These are phyloP conservation scores for Acanthoscelides obtectus DNA, from an alignment of 2,888 invertebrate genomes.

Conservation along the genomic window DNA sequence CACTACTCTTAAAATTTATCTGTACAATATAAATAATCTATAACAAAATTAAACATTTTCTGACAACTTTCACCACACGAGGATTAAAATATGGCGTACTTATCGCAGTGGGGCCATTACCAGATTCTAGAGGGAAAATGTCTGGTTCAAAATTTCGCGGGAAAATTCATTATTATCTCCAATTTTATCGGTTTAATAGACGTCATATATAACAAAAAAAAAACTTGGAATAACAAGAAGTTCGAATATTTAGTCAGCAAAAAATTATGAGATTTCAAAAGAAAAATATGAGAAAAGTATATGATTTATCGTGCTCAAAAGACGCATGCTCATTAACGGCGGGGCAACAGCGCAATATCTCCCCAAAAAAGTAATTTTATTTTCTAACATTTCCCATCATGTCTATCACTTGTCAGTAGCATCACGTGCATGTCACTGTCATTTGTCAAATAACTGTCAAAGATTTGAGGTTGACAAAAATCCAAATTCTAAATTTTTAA, in stretches of 20 bases:
- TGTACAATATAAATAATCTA: slow-evolving; percentile 24
- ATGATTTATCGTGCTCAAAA: background rate
- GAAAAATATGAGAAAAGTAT: background rate
- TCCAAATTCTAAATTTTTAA: background rate
- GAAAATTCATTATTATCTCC: background rate
- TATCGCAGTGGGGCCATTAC: slow-evolving; percentile 22
- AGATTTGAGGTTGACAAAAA: background rate
- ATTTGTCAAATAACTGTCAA: background rate
- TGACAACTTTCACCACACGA: slow-evolving; percentile 47
- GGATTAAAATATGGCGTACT: slow-evolving; percentile 45
- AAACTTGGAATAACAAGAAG: background rate
- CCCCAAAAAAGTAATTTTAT: background rate
- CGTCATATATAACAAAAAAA: background rate
- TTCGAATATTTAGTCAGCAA: background rate
- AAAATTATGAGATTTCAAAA: background rate
- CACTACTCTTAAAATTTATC: slow-evolving; percentile 31
- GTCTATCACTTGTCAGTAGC: background rate
- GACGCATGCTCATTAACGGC: background rate
- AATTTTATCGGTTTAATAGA: background rate
- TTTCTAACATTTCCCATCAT: background rate
- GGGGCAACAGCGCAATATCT: background rate
- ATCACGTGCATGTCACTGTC: background rate
- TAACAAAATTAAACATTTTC: slow-evolving; percentile 40
- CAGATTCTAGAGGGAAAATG: slow-evolving; percentile 21
- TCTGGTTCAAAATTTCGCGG: slow-evolving; percentile 1